Percentiles rank a stretch among this genome's conserved stretches.
Evolutionary conservation across 2,113 vertebrate species (phyloP).

Genomic region (Pelodiscus sinensis): DNA sequence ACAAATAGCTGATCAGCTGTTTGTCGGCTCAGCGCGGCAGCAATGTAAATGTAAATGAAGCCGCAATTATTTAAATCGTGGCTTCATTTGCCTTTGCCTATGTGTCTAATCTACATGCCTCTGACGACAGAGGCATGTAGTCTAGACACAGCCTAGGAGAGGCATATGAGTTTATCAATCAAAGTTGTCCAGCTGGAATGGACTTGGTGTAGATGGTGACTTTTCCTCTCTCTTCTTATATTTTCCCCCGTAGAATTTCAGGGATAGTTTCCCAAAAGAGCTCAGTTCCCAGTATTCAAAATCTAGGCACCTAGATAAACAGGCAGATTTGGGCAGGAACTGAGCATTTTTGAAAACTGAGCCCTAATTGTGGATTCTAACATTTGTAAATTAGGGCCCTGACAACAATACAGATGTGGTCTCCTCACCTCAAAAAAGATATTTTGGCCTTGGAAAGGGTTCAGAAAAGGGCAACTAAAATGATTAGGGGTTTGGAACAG

Average conservation of each 20-base stretch:
- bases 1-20: no score
- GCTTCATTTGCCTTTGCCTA: no score
- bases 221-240: neutral
- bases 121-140: no score
- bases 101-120: no score
- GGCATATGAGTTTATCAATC: neutral
- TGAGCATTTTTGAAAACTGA: neutral
- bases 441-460: no score
- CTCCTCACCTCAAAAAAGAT: no score
- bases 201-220: fast-evolving
- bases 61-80: no score
- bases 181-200: neutral
- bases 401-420: neutral
- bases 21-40: no score
- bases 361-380: neutral
- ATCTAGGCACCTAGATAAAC: neutral
- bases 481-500: no score
- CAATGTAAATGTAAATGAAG: no score
- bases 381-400: neutral
- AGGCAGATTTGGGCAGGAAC: neutral
- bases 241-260: neutral
- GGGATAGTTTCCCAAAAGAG: neutral
- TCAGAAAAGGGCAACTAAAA: no score
- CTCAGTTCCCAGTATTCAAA: neutral
- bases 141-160: no score